A percentile compares a stretch with the other conserved stretches of the same genome.
These are phyloP conservation scores for Chaetodon trifascialis DNA, from an alignment of 2,113 vertebrate genomes.

Conservation along the genomic window DNA sequence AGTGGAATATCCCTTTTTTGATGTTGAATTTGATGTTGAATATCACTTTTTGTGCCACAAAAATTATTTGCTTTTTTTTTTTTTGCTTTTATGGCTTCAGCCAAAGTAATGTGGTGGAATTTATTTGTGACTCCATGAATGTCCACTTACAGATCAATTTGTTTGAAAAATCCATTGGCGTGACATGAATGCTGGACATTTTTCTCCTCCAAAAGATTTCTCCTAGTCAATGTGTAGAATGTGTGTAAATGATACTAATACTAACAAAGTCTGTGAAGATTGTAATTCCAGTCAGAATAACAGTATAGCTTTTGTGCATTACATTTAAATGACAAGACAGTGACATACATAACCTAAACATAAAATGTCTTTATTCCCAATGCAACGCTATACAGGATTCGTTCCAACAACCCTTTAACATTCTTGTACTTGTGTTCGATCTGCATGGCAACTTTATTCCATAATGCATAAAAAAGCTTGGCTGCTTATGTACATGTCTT, in stretches of 20 bases:
- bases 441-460: conserved; percentile 69
- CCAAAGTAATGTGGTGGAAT: conserved; percentile 26
- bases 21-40: conserved; percentile 42
- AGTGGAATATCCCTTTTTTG: conserved; percentile 20
- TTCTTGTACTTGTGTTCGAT: conserved; percentile 62
- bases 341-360: conserved; percentile 53
- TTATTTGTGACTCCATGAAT: conserved; percentile 66
- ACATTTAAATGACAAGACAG: conserved; percentile 36
- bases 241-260: conserved; percentile 43
- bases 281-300: conserved; percentile 51
- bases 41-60: conserved; percentile 43
- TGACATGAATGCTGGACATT: conserved; percentile 48
- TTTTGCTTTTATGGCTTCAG: conserved; percentile 36
- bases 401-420: conserved; percentile 66
- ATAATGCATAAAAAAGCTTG: conserved; percentile 66
- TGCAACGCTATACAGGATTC: conserved; percentile 53
- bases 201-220: conserved; percentile 14
- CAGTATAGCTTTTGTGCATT: conserved; percentile 42
- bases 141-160: conserved; percentile 38
- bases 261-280: conserved; percentile 47
- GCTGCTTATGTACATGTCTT: conserved; percentile 69
- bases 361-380: conserved; percentile 63
- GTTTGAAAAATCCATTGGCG: conserved; percentile 23
- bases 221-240: conserved; percentile 41
- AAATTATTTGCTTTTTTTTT: conserved; percentile 7